Evolutionary conservation across 2,113 vertebrate species (phyloP), one percentile per base, ranked within the genome.

Genomic region (Willisornis vidua): DNA sequence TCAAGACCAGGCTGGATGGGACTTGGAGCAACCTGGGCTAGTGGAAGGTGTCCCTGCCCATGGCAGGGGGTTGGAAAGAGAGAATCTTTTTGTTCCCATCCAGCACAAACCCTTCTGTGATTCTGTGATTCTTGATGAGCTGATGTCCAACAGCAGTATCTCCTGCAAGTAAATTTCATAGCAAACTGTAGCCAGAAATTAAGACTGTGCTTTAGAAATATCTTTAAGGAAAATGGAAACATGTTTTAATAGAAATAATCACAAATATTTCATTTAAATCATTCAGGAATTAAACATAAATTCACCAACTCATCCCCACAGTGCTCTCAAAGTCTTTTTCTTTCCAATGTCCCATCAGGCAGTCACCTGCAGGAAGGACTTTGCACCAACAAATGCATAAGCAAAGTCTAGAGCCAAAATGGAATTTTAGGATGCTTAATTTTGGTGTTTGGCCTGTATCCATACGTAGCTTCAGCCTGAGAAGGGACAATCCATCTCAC

Each of bases 1-100:
- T 8, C 55, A 35, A 35, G 25, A 14, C 31, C 71, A 43, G 31
- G 41, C 0, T 62, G 71, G 20, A 35, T 0, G 0, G 41, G 29
- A 7, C 31, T 62, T 31, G 55, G 35, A 57, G 9, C 29, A 55
- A 0, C 25, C 48, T 63, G 63, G 41, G 35, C 6, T 0, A 13
- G 16, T 23, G 63, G 24, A 35, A 62, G 5, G 2, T 51, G 45
- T 10, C 22, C 59, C 26, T 66, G 37, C 9, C 15, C 43, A 37
- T 23, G 31, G 35, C 43, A 37, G 20, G 10, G 15, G 3, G 13
- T 1, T 45, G 41, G 41, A 41, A 48, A 19, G 29, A 62, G 8
- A 19, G 15, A 25, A 62, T 26, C 3, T 43, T 55, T 43, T 16
- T 70, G 17, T 31, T 43, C 41, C 14, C 35, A 19, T 70, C 63